Conservation (phyloP, 2,113 vertebrate species). For the Euleptes europaea region DNA sequence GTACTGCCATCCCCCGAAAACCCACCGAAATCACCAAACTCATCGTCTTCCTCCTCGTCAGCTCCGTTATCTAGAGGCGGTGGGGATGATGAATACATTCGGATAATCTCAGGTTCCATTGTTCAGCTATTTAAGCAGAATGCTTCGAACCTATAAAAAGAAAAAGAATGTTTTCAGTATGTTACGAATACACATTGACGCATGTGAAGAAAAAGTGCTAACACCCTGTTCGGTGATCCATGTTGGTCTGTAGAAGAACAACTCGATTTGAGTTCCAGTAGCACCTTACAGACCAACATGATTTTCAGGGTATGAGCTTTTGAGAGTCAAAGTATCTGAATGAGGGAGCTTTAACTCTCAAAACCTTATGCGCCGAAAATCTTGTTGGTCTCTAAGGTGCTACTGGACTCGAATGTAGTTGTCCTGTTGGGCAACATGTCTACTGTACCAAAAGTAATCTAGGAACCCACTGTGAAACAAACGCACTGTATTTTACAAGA, state of each 20-base stretch:
- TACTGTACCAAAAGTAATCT: too few species aligned
- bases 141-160: constrained; percentile 74
- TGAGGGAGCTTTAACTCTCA: too few species aligned
- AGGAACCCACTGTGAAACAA: neutral
- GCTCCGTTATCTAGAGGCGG: constrained; percentile 85
- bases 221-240: neutral
- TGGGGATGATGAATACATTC: constrained; percentile 87
- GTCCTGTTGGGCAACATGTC: too few species aligned
- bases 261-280: too few species aligned
- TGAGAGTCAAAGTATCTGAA: too few species aligned
- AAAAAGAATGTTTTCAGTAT: neutral
- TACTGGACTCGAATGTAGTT: too few species aligned
- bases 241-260: too few species aligned
- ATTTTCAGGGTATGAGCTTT: too few species aligned
- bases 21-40: constrained; percentile 89
- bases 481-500: neutral
- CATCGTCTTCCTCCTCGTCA: constrained; percentile 89
- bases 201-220: neutral
- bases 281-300: too few species aligned
- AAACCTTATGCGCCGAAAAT: too few species aligned
- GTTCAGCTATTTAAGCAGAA: constrained; percentile 67
- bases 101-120: constrained; percentile 92
- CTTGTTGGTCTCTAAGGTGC: too few species aligned
- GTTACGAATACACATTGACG: neutral
- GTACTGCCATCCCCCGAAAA: constrained; percentile 81